These are phyloP conservation scores for Polyploca ridens DNA, from an alignment of 2,888 invertebrate species.

Conservation along the genomic window DNA sequence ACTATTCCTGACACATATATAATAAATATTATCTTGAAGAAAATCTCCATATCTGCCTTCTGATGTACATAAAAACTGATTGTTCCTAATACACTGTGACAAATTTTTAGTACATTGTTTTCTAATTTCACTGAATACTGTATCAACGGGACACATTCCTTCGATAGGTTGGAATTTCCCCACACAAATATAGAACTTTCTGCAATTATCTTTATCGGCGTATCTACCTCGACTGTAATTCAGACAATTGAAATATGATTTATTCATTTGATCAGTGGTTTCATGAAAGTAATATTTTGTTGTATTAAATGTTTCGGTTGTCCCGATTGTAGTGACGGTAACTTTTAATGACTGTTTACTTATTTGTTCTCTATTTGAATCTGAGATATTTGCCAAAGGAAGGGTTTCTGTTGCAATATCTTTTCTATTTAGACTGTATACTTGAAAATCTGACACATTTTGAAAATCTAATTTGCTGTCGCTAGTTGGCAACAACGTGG, in stretches of 20 bases:
- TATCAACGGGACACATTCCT: conserved; percentile 66
- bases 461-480: background rate
- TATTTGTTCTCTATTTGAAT: background rate
- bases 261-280: background rate
- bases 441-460: background rate
- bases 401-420: background rate
- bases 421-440: background rate
- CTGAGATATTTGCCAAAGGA: background rate
- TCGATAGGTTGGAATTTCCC: conserved; percentile 55
- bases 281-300: background rate
- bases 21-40: conserved; percentile 67
- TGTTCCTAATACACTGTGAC: conserved; percentile 74
- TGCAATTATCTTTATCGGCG: conserved; percentile 74
- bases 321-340: background rate
- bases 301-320: background rate
- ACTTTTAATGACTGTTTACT: background rate
- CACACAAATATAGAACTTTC: conserved; percentile 80
- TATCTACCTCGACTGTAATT: conserved; percentile 69
- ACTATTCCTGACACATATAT: conserved; percentile 59
- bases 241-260: conserved; percentile 45
- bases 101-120: conserved; percentile 77
- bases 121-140: conserved; percentile 73
- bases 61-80: conserved; percentile 74
- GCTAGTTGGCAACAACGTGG: background rate
- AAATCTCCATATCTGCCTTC: conserved; percentile 70